Conservation (phyloP, 2,113 vertebrate genomes). For the Eulemur rufifrons region DNA sequence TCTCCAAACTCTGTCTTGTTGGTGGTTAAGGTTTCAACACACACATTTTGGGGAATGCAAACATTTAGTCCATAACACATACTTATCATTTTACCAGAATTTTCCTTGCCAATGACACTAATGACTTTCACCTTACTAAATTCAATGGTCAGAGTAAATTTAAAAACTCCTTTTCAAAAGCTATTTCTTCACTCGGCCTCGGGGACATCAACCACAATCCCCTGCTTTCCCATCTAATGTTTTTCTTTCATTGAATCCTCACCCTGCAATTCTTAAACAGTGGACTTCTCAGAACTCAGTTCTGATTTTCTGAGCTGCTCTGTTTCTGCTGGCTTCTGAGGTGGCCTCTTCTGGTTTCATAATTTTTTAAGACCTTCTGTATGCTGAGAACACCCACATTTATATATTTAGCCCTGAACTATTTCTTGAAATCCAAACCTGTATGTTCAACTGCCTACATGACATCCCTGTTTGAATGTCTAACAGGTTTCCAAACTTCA, state of each 20-base stretch:
- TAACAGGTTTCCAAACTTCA: background rate
- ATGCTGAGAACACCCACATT: background rate
- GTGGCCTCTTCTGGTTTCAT: background rate
- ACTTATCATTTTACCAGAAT: background rate
- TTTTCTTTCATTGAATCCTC: background rate
- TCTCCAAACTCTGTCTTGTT: background rate
- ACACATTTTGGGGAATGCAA: background rate
- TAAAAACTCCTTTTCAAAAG: background rate
- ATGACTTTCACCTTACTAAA: background rate
- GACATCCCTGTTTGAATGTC: background rate
- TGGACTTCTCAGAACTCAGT: background rate
- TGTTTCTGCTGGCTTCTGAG: background rate
- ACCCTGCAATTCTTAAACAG: background rate
- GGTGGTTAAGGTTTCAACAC: background rate
- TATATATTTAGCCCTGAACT: background rate
- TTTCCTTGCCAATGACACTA: background rate
- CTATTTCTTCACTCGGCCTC: background rate
- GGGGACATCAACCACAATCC: no score
- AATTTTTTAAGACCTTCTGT: background rate
- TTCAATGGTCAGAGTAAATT: background rate
- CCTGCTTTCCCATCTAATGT: background rate
- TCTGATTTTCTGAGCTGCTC: background rate
- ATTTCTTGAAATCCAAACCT: background rate
- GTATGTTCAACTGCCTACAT: background rate
- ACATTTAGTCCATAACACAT: background rate